phyloP scores from a whole-genome alignment of 2,888 invertebrate genomes.

The Ceramica pisi region DNA sequence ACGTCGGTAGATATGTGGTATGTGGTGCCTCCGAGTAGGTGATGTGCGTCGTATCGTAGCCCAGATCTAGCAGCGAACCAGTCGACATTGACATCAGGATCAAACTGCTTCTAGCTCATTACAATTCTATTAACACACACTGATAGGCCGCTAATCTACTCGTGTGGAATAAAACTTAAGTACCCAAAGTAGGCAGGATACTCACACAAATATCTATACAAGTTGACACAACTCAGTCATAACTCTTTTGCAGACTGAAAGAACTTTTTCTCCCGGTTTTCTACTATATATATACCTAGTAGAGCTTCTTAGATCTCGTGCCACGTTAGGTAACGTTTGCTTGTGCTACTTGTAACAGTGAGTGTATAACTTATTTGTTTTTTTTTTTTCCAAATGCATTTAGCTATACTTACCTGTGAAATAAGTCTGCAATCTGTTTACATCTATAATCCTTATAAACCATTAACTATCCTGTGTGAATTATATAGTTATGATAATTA shows the following conservation, averaged over 20 bases:
- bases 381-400: not conserved
- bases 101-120: slow-evolving; percentile 3
- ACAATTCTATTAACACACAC: slow-evolving; percentile 12
- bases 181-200: not conserved
- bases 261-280: no score
- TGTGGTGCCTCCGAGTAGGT: not conserved
- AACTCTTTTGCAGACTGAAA: no score
- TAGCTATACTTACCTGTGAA: not conserved
- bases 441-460: not conserved
- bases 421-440: no score
- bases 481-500: not conserved
- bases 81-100: slow-evolving; percentile 34
- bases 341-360: no score
- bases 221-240: not conserved
- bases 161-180: not conserved
- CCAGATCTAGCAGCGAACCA: slow-evolving; percentile 11
- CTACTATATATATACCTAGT: no score
- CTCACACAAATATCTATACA: not conserved
- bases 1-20: no score
- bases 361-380: not conserved
- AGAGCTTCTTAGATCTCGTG: no score
- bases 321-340: no score
- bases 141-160: not conserved
- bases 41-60: not conserved
- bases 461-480: not conserved